Evolutionary conservation across 2,797 vertebrate species (phyloP), one percentile per base, ranked within the genome.

Genomic region (Balearica regulorum): DNA sequence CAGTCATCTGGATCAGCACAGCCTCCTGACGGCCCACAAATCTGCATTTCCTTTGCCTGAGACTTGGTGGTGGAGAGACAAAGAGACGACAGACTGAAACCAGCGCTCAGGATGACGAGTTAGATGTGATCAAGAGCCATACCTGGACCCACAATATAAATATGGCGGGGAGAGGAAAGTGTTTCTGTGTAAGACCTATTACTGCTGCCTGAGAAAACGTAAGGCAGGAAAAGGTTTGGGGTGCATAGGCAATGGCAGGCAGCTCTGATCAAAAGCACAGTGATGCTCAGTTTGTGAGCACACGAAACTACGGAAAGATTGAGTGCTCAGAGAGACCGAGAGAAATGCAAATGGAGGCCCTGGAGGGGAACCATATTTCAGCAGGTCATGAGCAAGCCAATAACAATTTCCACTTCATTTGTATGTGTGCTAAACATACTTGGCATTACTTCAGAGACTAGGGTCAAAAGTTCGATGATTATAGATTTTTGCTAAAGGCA

Each of bases 381-480:
- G 88, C 79, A 90, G 96, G 94, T 94, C 95, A 90, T 8, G 61
- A 96, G 69, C 62, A 95, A 95, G 94, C 92, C 97, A 95, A 83
- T 93, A 94, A 96, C 80, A 88, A 96, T 96, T 95, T 96, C 92
- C 88, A 92, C 86, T 95, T 94, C 89, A 92, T 96, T 96, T 97
- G 83, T 91, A 89, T 28, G 90, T 89, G 87, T 57, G 77, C 90
- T 97, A 94, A 96, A 93, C 90, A 93, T 87, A 88, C 95, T 76
- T 88, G 91, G 92, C 87, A 93, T 93, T 93, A 84, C 96, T 96
- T 95, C 82, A 94, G 93, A 95, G 87, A 73, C 79, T 33, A 57
- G 72, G 94, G 94, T 94, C 93, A 96, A 88, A 94, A 96, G 96
- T 96, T 97, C 95, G 1, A 55, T 49, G 49, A 94, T 77, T 96